phyloP scores from a whole-genome alignment of 2,797 vertebrate genomes.

The Pangasius mekongensis region DNA sequence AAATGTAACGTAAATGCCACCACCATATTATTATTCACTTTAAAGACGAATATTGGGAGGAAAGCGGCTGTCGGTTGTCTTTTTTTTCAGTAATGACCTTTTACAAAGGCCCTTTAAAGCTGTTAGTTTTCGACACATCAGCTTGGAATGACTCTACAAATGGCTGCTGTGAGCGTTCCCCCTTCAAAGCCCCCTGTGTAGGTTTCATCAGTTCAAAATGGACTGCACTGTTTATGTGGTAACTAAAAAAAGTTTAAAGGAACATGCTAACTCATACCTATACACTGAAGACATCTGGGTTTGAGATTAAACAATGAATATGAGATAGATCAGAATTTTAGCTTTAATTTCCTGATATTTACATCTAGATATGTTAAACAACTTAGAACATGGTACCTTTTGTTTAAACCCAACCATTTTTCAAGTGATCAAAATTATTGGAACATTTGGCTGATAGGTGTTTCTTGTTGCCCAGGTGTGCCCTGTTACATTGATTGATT shows the following conservation, averaged over 20 bases:
- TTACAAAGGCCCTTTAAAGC: not conserved
- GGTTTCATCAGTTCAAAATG: not conserved
- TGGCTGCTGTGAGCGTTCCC: not conserved
- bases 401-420: not conserved
- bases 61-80: not conserved
- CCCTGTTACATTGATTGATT: too few species aligned
- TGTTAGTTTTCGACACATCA: constrained; percentile 13
- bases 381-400: not conserved
- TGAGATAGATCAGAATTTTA: not conserved
- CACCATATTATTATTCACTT: not conserved
- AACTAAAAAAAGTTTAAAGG: not conserved
- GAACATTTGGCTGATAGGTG: not conserved
- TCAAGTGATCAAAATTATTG: not conserved
- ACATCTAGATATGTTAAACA: not conserved
- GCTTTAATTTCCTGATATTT: not conserved
- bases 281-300: not conserved
- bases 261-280: not conserved
- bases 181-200: not conserved
- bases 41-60: not conserved
- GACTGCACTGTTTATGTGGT: not conserved
- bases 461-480: not conserved
- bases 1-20: constrained; percentile 22
- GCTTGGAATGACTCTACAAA: not conserved
- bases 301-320: not conserved
- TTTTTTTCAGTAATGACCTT: constrained; percentile 16